These are phyloP conservation scores for Gyps fulvus DNA, from an alignment of 2,113 vertebrate genomes.

Conservation along the genomic window DNA sequence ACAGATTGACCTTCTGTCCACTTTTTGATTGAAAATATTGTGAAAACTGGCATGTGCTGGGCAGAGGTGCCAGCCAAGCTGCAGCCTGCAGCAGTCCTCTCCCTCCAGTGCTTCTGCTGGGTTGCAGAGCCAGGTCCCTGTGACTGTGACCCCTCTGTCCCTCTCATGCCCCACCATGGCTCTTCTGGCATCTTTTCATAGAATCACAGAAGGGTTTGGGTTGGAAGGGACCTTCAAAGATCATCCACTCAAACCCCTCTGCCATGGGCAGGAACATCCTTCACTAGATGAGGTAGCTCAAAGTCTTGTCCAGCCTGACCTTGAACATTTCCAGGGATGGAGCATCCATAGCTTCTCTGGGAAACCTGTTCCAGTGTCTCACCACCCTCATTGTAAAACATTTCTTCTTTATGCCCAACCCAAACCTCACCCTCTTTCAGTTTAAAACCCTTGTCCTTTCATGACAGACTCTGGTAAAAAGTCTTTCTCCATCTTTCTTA, in stretches of 20 bases:
- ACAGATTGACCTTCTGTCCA: neutral
- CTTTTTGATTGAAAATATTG: neutral
- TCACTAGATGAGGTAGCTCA: neutral
- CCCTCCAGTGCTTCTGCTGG: neutral
- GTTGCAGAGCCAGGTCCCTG: neutral
- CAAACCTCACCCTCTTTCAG: neutral
- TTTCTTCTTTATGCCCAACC: neutral
- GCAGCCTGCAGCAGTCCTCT: neutral
- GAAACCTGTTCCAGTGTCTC: neutral
- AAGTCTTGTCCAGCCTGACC: neutral
- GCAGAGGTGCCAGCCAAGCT: neutral
- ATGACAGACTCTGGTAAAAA: neutral
- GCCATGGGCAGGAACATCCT: neutral
- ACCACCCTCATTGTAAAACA: neutral
- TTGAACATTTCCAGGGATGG: neutral
- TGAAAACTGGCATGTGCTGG: neutral
- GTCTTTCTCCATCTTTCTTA: neutral
- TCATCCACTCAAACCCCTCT: neutral
- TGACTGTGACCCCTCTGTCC: neutral
- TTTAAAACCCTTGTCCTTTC: neutral
- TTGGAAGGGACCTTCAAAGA: neutral
- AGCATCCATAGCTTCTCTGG: neutral
- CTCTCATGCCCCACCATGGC: neutral
- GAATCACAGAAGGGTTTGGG: neutral
- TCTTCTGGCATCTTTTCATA: neutral